phyloP scores from a whole-genome alignment of 2,113 vertebrate species.

The Upupa epops region DNA sequence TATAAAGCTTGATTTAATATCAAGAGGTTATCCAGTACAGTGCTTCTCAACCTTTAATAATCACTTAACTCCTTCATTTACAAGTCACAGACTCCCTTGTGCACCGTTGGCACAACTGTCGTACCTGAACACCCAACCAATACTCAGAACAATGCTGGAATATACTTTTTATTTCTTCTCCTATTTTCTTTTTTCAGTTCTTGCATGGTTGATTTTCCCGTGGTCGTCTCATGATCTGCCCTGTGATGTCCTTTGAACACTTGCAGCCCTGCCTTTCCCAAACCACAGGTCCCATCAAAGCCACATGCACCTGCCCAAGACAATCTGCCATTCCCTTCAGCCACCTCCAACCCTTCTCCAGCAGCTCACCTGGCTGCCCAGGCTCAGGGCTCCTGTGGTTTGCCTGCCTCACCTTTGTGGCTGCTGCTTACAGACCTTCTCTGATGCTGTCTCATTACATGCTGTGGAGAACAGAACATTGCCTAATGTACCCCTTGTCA shows the following conservation, averaged over 20 bases:
- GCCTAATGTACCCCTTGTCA: neutral
- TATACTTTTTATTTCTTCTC: neutral
- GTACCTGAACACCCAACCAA: neutral
- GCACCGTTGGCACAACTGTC: neutral
- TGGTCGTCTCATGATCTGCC: neutral
- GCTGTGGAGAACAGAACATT: neutral
- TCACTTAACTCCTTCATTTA: neutral
- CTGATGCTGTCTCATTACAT: neutral
- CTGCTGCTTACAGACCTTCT: neutral
- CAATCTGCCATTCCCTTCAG: fast-evolving
- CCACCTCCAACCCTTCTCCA: fast-evolving
- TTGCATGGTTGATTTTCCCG: neutral
- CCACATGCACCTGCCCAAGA: neutral
- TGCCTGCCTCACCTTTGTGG: neutral
- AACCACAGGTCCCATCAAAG: neutral
- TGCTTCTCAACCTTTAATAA: neutral
- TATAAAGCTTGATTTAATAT: neutral
- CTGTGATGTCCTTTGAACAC: neutral
- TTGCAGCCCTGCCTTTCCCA: neutral
- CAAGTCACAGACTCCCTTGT: neutral
- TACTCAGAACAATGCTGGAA: neutral
- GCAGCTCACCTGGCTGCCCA: fast-evolving
- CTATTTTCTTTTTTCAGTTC: neutral
- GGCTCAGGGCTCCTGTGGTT: neutral
- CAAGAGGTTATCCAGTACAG: neutral